Evolutionary conservation across 1,140 invertebrate species (phyloP), one percentile per base, ranked within the genome.

Genomic region (Drosophila lacteicornis): DNA sequence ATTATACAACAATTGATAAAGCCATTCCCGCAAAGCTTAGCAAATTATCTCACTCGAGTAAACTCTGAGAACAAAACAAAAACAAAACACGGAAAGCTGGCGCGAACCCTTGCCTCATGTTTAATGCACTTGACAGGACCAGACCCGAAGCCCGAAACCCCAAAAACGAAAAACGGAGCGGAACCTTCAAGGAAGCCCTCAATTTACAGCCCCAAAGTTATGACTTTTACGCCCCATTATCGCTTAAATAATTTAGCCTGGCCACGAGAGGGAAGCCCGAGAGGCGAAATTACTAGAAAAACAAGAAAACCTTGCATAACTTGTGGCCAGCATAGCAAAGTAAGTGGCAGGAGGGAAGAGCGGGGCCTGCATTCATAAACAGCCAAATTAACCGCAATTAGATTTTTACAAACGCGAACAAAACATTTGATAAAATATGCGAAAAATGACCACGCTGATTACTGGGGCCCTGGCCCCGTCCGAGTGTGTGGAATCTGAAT

Each of bases 151-250:
- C 53, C 36, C 53, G 4, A 40, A 55, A 27, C 13, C 25, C 25
- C 1, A 5, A 36, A 36, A 36, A 9, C 33, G 47, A 6, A 51
- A 51, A 38, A 22, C 53, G 53, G 36, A 56, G 40, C 36, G 12
- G 12, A 40, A 80, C 75, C 78, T 79, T 82, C 55, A 59, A 59
- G 61, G 46, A 36, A 47, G 38, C 58, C 50, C 40, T 47, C 56
- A 63, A 62, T 81, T 80, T 74, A 62, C 47, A 47, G 66, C 40
- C 67, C 53, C 38, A 59, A 85, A 90, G 79, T 85, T 87, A 90
- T 75, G 85, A 80, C 63, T 78, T 81, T 91, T 70, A 90, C 74
- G 82, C 66, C 59, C 86, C 86, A 87, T 90, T 87, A 87, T 88
- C 82, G 73, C 82, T 78, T 91, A 49, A 91, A 87, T 82, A 87